Evolutionary conservation across 2,797 vertebrate species (phyloP), one percentile per base, ranked within the genome.

Genomic region (Coilia nasus): DNA sequence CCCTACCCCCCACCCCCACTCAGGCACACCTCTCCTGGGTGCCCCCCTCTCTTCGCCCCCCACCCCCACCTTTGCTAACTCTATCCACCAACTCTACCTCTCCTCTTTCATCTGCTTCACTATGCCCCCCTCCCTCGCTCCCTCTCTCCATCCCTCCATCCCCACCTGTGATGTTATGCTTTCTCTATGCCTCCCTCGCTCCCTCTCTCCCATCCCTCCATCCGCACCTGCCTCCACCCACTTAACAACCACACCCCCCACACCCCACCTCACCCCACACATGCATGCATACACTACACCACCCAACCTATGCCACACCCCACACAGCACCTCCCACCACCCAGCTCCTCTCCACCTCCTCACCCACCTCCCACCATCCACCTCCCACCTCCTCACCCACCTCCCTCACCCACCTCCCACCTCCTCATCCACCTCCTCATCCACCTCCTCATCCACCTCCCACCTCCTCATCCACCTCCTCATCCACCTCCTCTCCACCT

Each of bases 51-150:
- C 93, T n/a, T n/a, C n/a, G n/a, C 93, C 94, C 93, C 93, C 35
- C 35, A 41, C 5, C 35, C 35, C 35, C 35, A 41, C 35, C 35
- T 41, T 41, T 5, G 5, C 35, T 41, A 41, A 41, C 35, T 41
- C 35, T 41, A 41, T 41, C 35, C 35, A 41, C 35, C 35, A 41
- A 41, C 35, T 41, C 35, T 41, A 2, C 5, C 35, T 41, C 35
- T 41, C 95, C 93, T 95, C 95, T 93, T 95, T 96, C 96, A 93
- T 94, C 95, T 94, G 81, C 89, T 89, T 90, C 90, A 90, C 90
- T 87, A 41, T 10, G n/a, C 7, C 6, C 60, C 60, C 2, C 60
- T n/a, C 60, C 57, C 21, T 10, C 19, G 23, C 60, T 23, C 21
- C n/a, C 60, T 10, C 19, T 7, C 59, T 21, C n/a, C 59, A 50